These are phyloP conservation scores for Puntigrus tetrazona DNA, from an alignment of 2,113 vertebrate genomes.

Conservation along the genomic window DNA sequence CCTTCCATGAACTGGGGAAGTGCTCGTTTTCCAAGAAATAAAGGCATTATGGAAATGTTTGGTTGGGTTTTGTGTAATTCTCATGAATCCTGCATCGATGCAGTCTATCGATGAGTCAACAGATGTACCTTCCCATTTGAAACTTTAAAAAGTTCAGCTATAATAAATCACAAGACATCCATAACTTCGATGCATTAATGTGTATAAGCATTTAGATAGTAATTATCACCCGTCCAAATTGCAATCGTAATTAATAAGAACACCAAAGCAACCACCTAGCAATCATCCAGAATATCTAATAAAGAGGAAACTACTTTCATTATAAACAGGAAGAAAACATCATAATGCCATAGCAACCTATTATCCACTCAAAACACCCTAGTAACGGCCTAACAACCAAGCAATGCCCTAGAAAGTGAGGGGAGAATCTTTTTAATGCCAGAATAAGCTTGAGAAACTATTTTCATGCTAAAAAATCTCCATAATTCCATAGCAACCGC, in stretches of 20 bases:
- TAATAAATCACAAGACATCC: background rate
- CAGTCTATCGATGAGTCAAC: background rate
- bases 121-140: background rate
- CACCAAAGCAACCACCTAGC: background rate
- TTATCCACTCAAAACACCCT: too few relatives aligned
- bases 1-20: conserved; percentile 10
- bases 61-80: background rate
- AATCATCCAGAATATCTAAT: background rate
- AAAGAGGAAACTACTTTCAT: too few relatives aligned
- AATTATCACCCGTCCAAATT: too few relatives aligned
- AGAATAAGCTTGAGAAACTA: too few relatives aligned
- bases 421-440: too few relatives aligned
- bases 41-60: background rate
- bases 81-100: background rate
- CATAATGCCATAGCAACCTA: too few relatives aligned
- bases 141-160: background rate
- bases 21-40: background rate
- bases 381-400: background rate
- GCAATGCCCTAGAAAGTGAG: background rate
- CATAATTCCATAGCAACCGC: too few relatives aligned
- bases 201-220: background rate
- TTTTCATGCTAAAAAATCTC: too few relatives aligned
- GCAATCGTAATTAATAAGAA: background rate
- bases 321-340: too few relatives aligned
- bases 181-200: background rate